Evolutionary conservation across 2,888 invertebrate species (phyloP).

Genomic region (Clanis bilineata): DNA sequence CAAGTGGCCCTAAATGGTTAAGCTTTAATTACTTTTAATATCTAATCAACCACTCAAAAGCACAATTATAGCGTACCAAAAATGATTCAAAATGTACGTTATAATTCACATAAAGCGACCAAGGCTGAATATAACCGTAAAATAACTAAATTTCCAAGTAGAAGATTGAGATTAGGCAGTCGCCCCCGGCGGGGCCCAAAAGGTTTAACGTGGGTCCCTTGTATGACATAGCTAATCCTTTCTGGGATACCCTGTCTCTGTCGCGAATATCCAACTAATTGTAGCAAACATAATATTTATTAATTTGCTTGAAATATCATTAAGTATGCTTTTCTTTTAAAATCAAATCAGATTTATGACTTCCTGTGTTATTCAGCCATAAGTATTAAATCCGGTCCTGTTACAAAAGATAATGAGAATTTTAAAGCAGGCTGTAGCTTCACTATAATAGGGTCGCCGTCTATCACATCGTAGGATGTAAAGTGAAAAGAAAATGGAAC

Average conservation of each 20-base stretch:
- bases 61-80: neutral
- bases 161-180: conserved; percentile 18
- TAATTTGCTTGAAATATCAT: neutral
- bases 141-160: conserved; percentile 20
- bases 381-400: no score
- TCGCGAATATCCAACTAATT: neutral
- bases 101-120: neutral
- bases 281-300: neutral
- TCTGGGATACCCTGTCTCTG: conserved; percentile 4
- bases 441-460: no score
- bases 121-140: conserved; percentile 7
- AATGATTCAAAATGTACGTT: neutral
- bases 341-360: neutral
- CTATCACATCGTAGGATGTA: no score
- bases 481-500: no score
- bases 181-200: conserved; percentile 15
- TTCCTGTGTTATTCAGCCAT: neutral
- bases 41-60: neutral
- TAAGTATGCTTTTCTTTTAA: neutral
- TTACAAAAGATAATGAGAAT: neutral
- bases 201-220: conserved; percentile 17
- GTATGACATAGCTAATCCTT: conserved; percentile 18
- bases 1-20: no score
- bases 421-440: no score
- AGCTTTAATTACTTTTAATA: neutral